Evolutionary conservation across 2,797 vertebrate genomes (phyloP), one percentile per base, ranked within the genome.

Genomic region (Myiothlypis coronata): DNA sequence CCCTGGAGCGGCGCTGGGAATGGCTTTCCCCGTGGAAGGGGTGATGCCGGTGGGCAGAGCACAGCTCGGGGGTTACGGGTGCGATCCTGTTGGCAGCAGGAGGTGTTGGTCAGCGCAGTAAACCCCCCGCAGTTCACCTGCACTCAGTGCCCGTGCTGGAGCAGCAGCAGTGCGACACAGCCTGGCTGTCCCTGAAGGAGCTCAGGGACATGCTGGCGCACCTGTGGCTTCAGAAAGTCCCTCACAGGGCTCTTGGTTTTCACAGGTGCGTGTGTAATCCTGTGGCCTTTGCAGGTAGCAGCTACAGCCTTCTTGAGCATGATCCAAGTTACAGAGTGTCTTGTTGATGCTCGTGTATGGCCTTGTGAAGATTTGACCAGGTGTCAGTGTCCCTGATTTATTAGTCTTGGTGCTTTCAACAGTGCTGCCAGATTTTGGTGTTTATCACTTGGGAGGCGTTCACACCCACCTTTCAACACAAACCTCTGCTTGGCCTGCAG

Each of bases 61-160:
- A 3, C 41, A 2, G 74, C 49, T 4, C 39, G 0, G 71, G 32
- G 19, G 10, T 8, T 7, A 0, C 5, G 11, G 1, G 11, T 4
- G 8, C 32, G 11, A 10, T 4, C 1, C 23, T 12, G 52, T 11
- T 14, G 4, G 2, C 1, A 32, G 69, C 63, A 1, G 60, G 17
- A 24, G 49, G 15, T 8, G 3, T 19, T 24, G 14, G 2, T 28
- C 28, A 4, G 80, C 41, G 3, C 46, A 3, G 64, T 2, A 1
- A 22, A 6, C 3, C 2, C 26, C 21, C 8, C 44, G 5, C 65
- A 1, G 35, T 12, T 56, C 27, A 2, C 8, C 18, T 12, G 18
- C 59, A 2, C 46, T 1, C 46, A 5, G 1, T 22, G 14, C 46
- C 50, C 30, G 3, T 16, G 15, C 2, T 8, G 83, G 43, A n/a